phyloP scores from a whole-genome alignment of 2,888 invertebrate species.

The Hydroisotoma schaefferi region DNA sequence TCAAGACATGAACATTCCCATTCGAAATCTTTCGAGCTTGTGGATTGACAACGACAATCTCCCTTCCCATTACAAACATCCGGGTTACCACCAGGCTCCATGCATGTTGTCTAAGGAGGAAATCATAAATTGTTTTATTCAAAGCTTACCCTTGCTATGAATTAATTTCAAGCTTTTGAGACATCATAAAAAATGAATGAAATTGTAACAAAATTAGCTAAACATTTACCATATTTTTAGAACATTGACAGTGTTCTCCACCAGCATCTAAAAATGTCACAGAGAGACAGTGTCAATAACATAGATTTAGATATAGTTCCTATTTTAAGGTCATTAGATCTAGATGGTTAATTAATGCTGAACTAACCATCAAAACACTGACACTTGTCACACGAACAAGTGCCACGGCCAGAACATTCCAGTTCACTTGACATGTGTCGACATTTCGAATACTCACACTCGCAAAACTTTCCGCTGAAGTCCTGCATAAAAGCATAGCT shows the following conservation, averaged over 20 bases:
- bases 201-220: too few species aligned
- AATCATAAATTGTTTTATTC: not conserved
- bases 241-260: constrained; percentile 33
- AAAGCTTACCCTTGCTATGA: not conserved
- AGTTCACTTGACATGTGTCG: constrained; percentile 3
- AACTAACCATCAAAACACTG: constrained; percentile 6
- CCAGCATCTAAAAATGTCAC: constrained; percentile 1
- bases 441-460: constrained; percentile 18
- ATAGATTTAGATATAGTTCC: too few species aligned
- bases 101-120: constrained; percentile 12
- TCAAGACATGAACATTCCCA: constrained; percentile 7
- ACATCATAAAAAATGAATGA: too few species aligned
- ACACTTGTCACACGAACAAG: constrained; percentile 21
- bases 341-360: too few species aligned
- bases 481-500: constrained; percentile 7
- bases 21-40: not conserved
- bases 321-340: too few species aligned
- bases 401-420: constrained; percentile 18
- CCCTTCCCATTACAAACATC: constrained; percentile 23
- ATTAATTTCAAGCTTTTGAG: not conserved
- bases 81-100: constrained; percentile 24
- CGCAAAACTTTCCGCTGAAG: constrained; percentile 26
- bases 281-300: too few species aligned
- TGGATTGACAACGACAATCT: constrained; percentile 15
- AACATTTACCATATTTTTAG: constrained; percentile 14